Evolutionary conservation across 1,140 invertebrate genomes (phyloP), one percentile per base, ranked within the genome.

Genomic region (Diabrotica undecimpunctata): DNA sequence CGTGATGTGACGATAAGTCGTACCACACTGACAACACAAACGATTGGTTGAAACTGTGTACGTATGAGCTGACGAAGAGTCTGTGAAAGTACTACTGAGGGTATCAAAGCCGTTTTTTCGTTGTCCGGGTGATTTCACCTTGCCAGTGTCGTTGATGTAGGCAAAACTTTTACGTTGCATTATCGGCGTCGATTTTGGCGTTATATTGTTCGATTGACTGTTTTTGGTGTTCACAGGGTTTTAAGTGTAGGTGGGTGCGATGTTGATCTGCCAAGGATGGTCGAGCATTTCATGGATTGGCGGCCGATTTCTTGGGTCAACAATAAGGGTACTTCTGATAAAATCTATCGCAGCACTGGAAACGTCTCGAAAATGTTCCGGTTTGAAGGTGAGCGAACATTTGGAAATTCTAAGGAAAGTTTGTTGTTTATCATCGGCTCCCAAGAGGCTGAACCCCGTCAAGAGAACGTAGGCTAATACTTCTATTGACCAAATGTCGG

Each of bases 401-500:
- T 94, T 90, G 54, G 94, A 92, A 75, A 98, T 97, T 82, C 97
- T 98, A 70, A 94, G 91, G 81, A 94, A 97, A 53, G 92, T 90
- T 85, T 93, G 93, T 81, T 97, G 94, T 78, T 97, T 96, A 64
- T 89, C 93, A 77, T 97, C 92, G 53, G 93, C 95, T 57, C 91
- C 93, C 79, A 97, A 98, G 10, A 94, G 96, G 14, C 94, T 95
- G 78, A 90, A 92, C 68, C 95, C 95, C 57, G 92, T 94, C 60
- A 97, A 80, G 68, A 98, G 85, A 5, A 97, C 96, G 80, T 97
- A 98, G 5, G 92, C 86, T 69, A 98, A 80, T 11, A 97, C 94
- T 53, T 95, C 96, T 67, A 97, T 87, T 62, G 94, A 96, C 95
- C 96, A 97, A 84, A 97, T 95, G 81, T 98, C 96, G 37, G 95